Evolutionary conservation across 2,113 vertebrate species (phyloP).

Genomic region (Pygathrix nemaeus): DNA sequence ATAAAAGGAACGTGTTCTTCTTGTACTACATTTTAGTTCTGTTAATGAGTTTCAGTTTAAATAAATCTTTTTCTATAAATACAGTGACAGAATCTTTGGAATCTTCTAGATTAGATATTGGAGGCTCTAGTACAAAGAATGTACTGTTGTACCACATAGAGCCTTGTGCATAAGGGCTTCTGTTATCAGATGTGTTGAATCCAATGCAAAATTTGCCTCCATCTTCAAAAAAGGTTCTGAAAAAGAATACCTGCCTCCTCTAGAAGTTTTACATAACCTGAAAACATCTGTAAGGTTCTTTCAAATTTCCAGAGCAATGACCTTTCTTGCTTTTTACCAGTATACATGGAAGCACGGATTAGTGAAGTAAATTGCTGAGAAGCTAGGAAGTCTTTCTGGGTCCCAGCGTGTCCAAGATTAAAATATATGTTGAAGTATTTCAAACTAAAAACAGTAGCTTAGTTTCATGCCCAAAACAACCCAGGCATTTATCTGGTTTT

Average conservation of each 20-base stretch:
- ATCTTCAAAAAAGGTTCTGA: slow-evolving; percentile 38
- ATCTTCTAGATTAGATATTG: background rate
- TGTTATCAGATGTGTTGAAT: background rate
- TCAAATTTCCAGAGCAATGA: background rate
- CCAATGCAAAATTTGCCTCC: slow-evolving; percentile 9
- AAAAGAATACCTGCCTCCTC: background rate
- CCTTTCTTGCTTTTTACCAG: slow-evolving; percentile 13
- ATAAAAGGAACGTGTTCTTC: background rate
- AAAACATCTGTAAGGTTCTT: slow-evolving; percentile 29
- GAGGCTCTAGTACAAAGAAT: background rate
- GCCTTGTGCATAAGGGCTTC: background rate
- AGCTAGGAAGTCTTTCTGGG: background rate
- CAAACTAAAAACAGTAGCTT: background rate
- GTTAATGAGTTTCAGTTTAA: slow-evolving; percentile 22
- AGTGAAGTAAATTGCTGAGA: background rate
- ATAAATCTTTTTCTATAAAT: slow-evolving; percentile 44
- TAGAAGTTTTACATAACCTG: background rate
- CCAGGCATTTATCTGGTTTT: background rate
- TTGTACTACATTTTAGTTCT: slow-evolving; percentile 2
- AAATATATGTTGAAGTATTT: background rate
- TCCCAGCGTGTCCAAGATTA: background rate
- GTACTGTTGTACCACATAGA: background rate
- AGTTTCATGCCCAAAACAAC: background rate
- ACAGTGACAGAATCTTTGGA: background rate
- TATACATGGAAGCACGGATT: background rate